Base-by-base conservation (phyloP, 2,888 invertebrate species). In the Netelia virgata region DNA sequence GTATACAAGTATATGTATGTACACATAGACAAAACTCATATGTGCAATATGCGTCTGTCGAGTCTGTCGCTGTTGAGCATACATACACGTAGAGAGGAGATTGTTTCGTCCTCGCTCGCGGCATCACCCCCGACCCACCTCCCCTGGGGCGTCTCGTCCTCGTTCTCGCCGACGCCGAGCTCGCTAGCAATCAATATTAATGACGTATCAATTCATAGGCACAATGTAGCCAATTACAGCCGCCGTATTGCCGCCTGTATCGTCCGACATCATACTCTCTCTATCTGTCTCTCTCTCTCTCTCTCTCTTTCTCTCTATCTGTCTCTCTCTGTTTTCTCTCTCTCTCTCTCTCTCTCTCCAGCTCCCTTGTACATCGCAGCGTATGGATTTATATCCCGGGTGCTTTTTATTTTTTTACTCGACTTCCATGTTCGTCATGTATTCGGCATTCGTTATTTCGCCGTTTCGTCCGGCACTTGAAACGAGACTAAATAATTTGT, bases 181-280 rank as follows among this genome's bases (percentile, higher is more conserved):
- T 87, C 86, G 87, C 81, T 63, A 83, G 88, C 90, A 90, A 91
- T 91, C 91, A 90, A 91, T 91, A 91, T 90, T 90, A 91, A 91
- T 91, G 91, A 89, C 91, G 89, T 91, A 90, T 91, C 91, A 91
- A 91, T 91, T 90, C 90, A 90, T 90, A 90, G 88, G 85, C 88
- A 90, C 90, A 91, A 90, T 89, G 88, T 88, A 89, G 88, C 88
- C 90, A 91, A 91, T 91, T 91, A 90, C 89, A 86, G 85, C 79
- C 87, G 84, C 85, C 86, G 84, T 86, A 88, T 88, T 87, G 87
- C 83, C 55, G 63, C 76, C 82, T 53, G 11, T 75, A 75, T 70
- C 69, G 53, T 77, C 50, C 64, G 36, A 50, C 61, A 55, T 74
- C 73, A 47, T 53, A 69, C 53, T 68, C 55, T 36, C 63, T 41